phyloP scores from a whole-genome alignment of 2,113 vertebrate genomes.

The Xiphophorus couchianus region DNA sequence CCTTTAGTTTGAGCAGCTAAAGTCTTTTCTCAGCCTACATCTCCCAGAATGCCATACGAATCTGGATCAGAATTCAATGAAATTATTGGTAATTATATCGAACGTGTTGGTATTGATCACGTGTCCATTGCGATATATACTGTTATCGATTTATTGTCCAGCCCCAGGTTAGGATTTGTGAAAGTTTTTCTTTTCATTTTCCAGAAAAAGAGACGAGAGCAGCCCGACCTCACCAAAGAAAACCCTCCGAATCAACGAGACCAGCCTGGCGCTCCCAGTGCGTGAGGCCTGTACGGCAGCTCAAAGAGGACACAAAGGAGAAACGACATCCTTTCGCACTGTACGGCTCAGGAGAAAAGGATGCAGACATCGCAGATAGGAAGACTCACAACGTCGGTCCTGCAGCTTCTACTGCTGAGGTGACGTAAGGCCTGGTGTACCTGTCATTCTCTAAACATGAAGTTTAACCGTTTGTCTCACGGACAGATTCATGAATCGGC shows the following conservation, averaged over 20 bases:
- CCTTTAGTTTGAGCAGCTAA: too few relatives aligned
- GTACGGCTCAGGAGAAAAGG: conserved; percentile 90
- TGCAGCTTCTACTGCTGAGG: conserved; percentile 86
- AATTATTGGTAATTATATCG: too few relatives aligned
- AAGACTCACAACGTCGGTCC: conserved; percentile 93
- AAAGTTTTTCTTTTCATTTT: conserved; percentile 5
- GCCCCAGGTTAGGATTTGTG: background rate
- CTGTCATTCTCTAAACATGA: background rate
- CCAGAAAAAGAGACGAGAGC: conserved; percentile 23
- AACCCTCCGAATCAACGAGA: conserved; percentile 58
- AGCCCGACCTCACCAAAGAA: conserved; percentile 30
- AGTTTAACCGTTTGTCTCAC: background rate
- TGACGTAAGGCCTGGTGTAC: conserved; percentile 46
- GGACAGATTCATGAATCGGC: conserved; percentile 91
- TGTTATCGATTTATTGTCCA: too few relatives aligned
- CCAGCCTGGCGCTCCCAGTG: conserved; percentile 21
- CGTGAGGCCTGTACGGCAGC: conserved; percentile 41
- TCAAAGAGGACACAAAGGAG: conserved; percentile 78
- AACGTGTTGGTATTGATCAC: too few relatives aligned
- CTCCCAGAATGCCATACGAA: too few relatives aligned
- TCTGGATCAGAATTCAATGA: too few relatives aligned
- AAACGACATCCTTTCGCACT: conserved; percentile 89
- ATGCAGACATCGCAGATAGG: conserved; percentile 84
- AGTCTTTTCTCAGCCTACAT: too few relatives aligned
- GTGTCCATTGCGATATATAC: too few relatives aligned